Evolutionary conservation across 2,888 invertebrate species (phyloP), one percentile per base, ranked within the genome.

Genomic region (Drosophila anomalata): DNA sequence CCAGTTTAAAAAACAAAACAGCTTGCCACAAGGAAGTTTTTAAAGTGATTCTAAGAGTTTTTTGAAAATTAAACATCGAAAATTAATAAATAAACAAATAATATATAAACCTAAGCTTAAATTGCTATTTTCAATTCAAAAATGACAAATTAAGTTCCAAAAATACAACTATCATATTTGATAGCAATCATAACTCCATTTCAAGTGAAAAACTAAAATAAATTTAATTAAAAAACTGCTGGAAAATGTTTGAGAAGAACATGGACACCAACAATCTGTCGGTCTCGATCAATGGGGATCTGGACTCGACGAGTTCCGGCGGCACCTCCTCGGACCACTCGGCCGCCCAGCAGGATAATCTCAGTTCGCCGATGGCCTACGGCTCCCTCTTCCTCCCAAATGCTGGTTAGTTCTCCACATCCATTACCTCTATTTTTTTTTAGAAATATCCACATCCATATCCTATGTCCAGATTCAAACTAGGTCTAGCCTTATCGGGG

Each of bases 281-380:
- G 58, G 90, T 89, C 17, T 88, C 90, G 47, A 87, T 90, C 20
- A 87, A 86, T 62, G 91, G 91, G 54, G 91, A 91, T 69, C 83
- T 91, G 79, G 91, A 91, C 69, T 91, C 91, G 3, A 91, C 91
- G 26, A 91, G 91, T 76, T 91, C 91, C 79, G 91, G 88, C 77
- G 91, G 91, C 73, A 91, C 91, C 36, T 90, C 89, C 33, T 91
- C 91, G 24, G 91, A 91, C 77, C 89, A 89, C 60, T 90, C 91
- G 3, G 87, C 88, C 17, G 78, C 84, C 47, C 90, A 91, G 65
- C 91, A 90, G 77, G 91, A 91, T 78, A 78, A 88, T 29, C 89
- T 91, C 68, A 90, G 88, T 63, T 90, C 91, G 14, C 90, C 91
- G 2, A 80, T 90, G 65, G 89, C 90, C 58, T 91, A 91, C 74